Percentiles rank a stretch among this genome's conserved stretches.
Conservation (phyloP, 1,140 invertebrate species). For the Danaus plexippus region DNA sequence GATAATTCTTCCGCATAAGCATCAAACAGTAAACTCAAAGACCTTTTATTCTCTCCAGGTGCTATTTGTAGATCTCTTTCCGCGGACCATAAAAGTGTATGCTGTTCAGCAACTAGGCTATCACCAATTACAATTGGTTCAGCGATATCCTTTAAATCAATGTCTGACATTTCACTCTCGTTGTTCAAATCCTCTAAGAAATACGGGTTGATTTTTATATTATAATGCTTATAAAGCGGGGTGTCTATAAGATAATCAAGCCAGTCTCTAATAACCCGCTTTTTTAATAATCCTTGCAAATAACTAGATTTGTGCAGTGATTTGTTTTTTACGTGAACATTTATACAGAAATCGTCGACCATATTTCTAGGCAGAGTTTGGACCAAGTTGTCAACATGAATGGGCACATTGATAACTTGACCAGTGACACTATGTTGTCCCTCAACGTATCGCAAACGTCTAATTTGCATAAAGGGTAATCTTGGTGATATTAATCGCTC, state of each 20-base stretch:
- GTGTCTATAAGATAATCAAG: slow-evolving; percentile 18
- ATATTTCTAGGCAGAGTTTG: slow-evolving; percentile 28
- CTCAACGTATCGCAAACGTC: slow-evolving; percentile 32
- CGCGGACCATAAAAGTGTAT: slow-evolving; percentile 20
- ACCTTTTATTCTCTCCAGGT: slow-evolving; percentile 17
- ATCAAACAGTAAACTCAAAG: slow-evolving; percentile 21
- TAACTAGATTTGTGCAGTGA: slow-evolving; percentile 31
- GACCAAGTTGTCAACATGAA: slow-evolving; percentile 34
- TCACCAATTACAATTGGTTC: slow-evolving; percentile 19
- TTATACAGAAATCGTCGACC: slow-evolving; percentile 31
- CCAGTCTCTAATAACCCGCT: slow-evolving; percentile 18
- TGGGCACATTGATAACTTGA: slow-evolving; percentile 37
- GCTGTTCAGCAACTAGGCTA: slow-evolving; percentile 19
- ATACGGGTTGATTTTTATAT: slow-evolving; percentile 14
- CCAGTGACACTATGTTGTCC: slow-evolving; percentile 34
- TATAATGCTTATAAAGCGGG: slow-evolving; percentile 19
- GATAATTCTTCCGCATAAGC: slow-evolving; percentile 46
- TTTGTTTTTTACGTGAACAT: slow-evolving; percentile 34
- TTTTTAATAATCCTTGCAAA: slow-evolving; percentile 17
- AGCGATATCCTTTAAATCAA: slow-evolving; percentile 6
- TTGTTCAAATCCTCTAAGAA: slow-evolving; percentile 10
- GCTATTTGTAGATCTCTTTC: slow-evolving; percentile 15
- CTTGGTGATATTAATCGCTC: slow-evolving; percentile 36
- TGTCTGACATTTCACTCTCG: slow-evolving; percentile 4
- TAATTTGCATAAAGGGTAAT: slow-evolving; percentile 47